Evolutionary conservation across 2,797 vertebrate genomes (phyloP).

Genomic region (Lepidocolaptes lacrymiger): DNA sequence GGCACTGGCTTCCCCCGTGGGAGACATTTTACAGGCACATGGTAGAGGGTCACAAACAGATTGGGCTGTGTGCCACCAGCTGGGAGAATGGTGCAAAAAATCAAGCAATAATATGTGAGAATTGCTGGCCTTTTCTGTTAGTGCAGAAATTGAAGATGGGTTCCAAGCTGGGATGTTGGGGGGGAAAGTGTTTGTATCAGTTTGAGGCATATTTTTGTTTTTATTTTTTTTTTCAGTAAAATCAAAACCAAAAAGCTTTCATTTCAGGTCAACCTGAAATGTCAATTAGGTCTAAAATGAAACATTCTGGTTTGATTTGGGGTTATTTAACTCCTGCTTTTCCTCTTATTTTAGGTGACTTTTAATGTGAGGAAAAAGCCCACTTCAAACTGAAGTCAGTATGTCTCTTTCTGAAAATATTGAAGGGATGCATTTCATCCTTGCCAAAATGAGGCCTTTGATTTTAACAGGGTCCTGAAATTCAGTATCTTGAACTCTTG

Average conservation of each 20-base stretch:
- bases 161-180: background rate
- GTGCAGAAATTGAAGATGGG: rapidly evolving
- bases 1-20: rapidly evolving
- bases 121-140: background rate
- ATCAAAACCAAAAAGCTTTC: background rate
- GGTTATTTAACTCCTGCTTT: background rate
- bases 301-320: background rate
- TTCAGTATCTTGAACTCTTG: background rate
- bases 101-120: background rate
- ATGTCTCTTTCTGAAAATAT: background rate
- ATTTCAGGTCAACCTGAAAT: background rate
- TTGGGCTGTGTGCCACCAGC: rapidly evolving
- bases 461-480: background rate
- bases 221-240: background rate
- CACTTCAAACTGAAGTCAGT: background rate
- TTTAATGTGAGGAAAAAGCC: background rate
- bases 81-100: background rate
- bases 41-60: background rate
- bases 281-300: background rate
- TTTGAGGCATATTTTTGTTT: background rate
- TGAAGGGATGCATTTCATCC: background rate
- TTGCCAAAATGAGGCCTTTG: background rate
- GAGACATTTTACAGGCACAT: background rate
- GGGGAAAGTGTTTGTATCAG: rapidly evolving
- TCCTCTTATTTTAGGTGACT: background rate